A percentile compares a stretch with the other conserved stretches of the same genome.
Evolutionary conservation across 2,797 vertebrate genomes (phyloP).

Genomic region (Phrynocephalus guinanensis): DNA sequence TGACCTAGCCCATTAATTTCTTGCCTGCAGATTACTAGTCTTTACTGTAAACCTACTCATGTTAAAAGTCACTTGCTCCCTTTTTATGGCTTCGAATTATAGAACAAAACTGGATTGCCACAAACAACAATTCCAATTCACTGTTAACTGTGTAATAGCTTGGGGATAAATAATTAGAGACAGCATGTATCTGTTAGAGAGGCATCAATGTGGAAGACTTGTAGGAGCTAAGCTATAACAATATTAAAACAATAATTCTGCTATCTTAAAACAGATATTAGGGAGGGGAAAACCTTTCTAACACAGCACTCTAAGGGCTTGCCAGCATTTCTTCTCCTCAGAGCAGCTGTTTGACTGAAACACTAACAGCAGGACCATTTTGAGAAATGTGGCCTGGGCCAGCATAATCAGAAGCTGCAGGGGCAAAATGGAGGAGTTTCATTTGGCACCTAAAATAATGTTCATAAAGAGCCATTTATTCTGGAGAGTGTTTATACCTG

Average conservation of each 20-base stretch:
- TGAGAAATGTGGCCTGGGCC: conserved; percentile 43
- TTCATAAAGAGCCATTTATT: conserved; percentile 61
- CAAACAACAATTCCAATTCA: not conserved
- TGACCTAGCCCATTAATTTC: not conserved
- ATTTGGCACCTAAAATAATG: conserved; percentile 53
- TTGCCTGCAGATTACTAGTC: not conserved
- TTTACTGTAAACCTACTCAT: not conserved
- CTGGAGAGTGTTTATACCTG: conserved; percentile 52
- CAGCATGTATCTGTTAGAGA: not conserved
- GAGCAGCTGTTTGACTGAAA: conserved; percentile 56
- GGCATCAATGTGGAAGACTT: not conserved
- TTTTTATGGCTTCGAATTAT: not conserved
- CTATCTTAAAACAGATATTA: conserved; percentile 43
- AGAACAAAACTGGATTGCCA: not conserved
- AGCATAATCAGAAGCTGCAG: conserved; percentile 61
- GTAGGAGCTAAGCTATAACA: not conserved
- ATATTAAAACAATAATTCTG: conserved; percentile 52
- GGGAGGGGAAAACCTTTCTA: conserved; percentile 26
- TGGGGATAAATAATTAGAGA: not conserved
- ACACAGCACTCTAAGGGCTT: conserved; percentile 24
- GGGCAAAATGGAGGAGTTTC: conserved; percentile 58
- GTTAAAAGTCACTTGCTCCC: not conserved
- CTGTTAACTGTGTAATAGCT: not conserved
- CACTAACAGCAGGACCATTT: conserved; percentile 39
- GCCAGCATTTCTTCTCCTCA: conserved; percentile 50